These are phyloP conservation scores for Octodon degus DNA, from an alignment of 2,113 vertebrate genomes.

Conservation along the genomic window DNA sequence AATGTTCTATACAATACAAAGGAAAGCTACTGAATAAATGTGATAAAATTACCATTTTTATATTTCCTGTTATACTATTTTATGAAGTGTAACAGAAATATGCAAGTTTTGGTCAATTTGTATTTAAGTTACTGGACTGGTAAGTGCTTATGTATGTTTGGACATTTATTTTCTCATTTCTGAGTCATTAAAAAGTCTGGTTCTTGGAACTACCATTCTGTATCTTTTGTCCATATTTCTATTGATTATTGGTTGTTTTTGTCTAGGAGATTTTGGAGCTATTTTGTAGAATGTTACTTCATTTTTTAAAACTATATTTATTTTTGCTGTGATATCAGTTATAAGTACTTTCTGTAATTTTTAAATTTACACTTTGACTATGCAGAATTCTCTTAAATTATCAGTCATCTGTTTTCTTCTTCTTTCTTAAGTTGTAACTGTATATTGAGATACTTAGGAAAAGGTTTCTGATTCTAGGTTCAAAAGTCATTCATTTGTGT, in stretches of 20 bases:
- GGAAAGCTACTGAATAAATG: neutral
- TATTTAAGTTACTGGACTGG: neutral
- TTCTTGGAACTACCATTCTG: neutral
- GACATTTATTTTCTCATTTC: neutral
- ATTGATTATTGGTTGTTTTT: neutral
- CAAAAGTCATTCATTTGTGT: neutral
- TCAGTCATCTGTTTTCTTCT: neutral
- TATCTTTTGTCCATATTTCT: neutral
- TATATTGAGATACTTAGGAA: neutral
- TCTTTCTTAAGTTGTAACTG: neutral
- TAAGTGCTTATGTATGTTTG: neutral
- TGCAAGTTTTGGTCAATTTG: neutral
- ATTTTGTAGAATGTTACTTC: neutral
- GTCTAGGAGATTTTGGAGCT: neutral
- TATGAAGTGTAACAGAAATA: neutral
- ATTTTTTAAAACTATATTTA: neutral
- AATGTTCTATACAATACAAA: neutral
- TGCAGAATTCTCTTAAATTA: neutral
- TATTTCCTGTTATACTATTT: neutral
- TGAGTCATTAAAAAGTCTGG: neutral
- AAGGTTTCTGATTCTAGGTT: neutral
- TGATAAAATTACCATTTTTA: neutral
- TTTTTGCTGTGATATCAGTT: neutral
- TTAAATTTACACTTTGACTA: neutral
- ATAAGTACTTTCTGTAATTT: neutral